Percentiles rank a stretch among this genome's conserved stretches.
Evolutionary conservation across 2,888 invertebrate species (phyloP).

Genomic region (Agrotis ipsilon): DNA sequence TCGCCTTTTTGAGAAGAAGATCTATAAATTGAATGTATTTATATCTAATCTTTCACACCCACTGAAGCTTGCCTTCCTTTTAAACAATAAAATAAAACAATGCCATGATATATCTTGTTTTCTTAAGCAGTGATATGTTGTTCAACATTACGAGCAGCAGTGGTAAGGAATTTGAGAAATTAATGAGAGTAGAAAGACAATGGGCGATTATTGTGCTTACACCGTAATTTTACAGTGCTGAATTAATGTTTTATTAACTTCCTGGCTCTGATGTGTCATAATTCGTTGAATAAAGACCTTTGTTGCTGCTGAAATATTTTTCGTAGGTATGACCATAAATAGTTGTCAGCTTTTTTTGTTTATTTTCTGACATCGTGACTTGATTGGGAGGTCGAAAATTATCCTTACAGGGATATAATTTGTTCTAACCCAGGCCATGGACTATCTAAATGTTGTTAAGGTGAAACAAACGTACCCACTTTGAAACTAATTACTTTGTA

Average conservation of each 20-base stretch:
- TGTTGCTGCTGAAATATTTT: conserved; percentile 21
- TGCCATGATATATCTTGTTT: conserved; percentile 40
- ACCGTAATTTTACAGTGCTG: conserved; percentile 43
- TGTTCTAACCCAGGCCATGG: no score
- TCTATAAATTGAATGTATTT: conserved; percentile 49
- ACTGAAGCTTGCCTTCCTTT: conserved; percentile 27
- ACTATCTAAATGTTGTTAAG: no score
- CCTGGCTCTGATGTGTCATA: conserved; percentile 48
- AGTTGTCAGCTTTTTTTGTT: background rate
- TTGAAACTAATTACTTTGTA: background rate
- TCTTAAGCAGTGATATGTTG: conserved; percentile 35
- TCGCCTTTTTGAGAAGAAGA: conserved; percentile 64
- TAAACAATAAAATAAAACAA: conserved; percentile 41
- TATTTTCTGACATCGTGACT: no score
- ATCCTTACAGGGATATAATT: no score
- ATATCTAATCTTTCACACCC: conserved; percentile 36
- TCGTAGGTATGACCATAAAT: background rate
- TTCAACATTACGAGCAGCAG: conserved; percentile 36
- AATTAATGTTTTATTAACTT: conserved; percentile 40
- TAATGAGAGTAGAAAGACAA: conserved; percentile 28
- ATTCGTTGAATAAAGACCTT: conserved; percentile 46
- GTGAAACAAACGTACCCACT: no score
- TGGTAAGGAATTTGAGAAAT: conserved; percentile 33
- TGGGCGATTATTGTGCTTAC: conserved; percentile 39
- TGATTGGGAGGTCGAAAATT: no score